Conservation (phyloP, 2,797 vertebrate genomes). For the Cirrhinus mrigala region DNA sequence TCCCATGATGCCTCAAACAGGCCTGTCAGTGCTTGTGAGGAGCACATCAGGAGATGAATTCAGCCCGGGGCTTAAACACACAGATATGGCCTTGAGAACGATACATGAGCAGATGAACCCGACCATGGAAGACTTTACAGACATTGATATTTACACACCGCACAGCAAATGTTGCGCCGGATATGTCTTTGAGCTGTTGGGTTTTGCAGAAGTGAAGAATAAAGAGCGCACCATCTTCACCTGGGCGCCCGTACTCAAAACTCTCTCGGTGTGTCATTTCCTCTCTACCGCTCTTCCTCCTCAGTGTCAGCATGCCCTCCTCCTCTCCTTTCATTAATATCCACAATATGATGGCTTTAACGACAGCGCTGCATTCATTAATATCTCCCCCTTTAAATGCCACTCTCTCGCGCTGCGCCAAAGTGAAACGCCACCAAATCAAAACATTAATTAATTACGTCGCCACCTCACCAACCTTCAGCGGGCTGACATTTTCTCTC, state of each 20-base stretch:
- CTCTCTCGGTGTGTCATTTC: constrained; percentile 31
- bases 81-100: constrained; percentile 19
- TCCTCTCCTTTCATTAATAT: constrained; percentile 67
- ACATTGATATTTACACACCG: constrained; percentile 26
- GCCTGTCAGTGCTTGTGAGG: constrained; percentile 47
- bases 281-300: constrained; percentile 25
- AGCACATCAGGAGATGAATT: constrained; percentile 34
- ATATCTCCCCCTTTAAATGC: constrained; percentile 72
- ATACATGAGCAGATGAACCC: not conserved
- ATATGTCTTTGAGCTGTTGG: constrained; percentile 10
- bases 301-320: constrained; percentile 35
- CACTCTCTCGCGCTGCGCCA: constrained; percentile 68
- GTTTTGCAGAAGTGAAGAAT: constrained; percentile 9
- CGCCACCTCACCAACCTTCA: constrained; percentile 71
- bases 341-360: constrained; percentile 68
- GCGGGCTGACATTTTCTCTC: constrained; percentile 67
- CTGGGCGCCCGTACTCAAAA: not conserved
- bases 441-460: constrained; percentile 78
- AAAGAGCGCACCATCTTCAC: constrained; percentile 14
- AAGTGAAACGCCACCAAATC: constrained; percentile 74
- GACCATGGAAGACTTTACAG: constrained; percentile 15
- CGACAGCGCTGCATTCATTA: constrained; percentile 56
- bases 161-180: not conserved
- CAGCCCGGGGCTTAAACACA: constrained; percentile 35
- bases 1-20: constrained; percentile 49